Percentiles rank a stretch among this genome's conserved stretches.
These are phyloP conservation scores for Fabriciana adippe DNA, from an alignment of 2,888 invertebrate genomes.

Conservation along the genomic window DNA sequence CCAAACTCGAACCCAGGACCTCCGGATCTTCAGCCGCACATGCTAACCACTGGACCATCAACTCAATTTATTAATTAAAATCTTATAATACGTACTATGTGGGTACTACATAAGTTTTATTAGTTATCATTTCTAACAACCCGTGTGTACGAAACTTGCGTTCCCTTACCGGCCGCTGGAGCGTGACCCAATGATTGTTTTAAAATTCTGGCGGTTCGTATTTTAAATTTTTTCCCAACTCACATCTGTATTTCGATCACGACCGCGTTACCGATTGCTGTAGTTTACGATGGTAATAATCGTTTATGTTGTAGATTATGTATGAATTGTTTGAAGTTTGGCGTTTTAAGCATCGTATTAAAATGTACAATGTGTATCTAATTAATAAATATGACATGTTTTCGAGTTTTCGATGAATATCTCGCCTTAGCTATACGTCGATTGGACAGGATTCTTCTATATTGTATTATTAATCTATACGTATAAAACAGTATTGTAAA, in stretches of 20 bases:
- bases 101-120: neutral
- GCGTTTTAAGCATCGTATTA: neutral
- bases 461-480: neutral
- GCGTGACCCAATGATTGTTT: conserved; percentile 52
- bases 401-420: neutral
- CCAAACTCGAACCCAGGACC: too few relatives aligned
- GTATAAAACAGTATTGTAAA: too few relatives aligned
- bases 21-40: too few relatives aligned
- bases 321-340: neutral
- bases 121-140: neutral
- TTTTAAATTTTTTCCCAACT: conserved; percentile 49
- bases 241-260: conserved; percentile 45
- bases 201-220: conserved; percentile 52
- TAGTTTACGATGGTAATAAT: conserved; percentile 32
- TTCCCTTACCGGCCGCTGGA: conserved; percentile 47
- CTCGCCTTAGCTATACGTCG: neutral
- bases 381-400: neutral
- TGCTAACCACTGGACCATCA: too few relatives aligned
- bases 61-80: too few relatives aligned
- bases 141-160: conserved; percentile 38
- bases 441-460: neutral
- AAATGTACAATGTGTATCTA: neutral
- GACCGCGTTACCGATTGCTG: conserved; percentile 35
- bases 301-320: conserved; percentile 12
- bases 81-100: too few relatives aligned